Conservation (phyloP, 2,113 vertebrate species). For the Pampusana beccarii region DNA sequence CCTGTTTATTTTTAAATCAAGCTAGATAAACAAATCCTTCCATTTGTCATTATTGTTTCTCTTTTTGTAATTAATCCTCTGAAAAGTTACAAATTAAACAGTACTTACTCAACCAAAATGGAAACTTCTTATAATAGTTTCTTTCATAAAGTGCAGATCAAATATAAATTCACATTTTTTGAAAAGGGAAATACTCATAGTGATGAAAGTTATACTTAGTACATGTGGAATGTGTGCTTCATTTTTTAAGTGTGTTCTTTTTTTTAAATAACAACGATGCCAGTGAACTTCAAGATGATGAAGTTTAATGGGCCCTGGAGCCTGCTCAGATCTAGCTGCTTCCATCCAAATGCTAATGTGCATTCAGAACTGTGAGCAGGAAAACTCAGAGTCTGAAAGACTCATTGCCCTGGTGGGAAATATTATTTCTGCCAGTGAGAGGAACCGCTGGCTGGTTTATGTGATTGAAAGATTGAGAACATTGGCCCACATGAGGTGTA, state of each 20-base stretch:
- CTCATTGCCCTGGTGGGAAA: slow-evolving; percentile 15
- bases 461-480: slow-evolving; percentile 42
- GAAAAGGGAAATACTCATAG: slow-evolving; percentile 61
- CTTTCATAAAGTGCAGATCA: slow-evolving; percentile 60
- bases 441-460: background rate
- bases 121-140: slow-evolving; percentile 36
- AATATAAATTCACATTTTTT: slow-evolving; percentile 54
- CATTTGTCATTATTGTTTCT: slow-evolving; percentile 45
- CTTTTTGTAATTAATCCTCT: slow-evolving; percentile 54
- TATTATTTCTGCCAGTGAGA: slow-evolving; percentile 30
- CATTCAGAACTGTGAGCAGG: background rate
- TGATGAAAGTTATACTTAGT: slow-evolving; percentile 70
- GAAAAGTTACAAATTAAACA: slow-evolving; percentile 62
- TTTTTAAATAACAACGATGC: slow-evolving; percentile 54
- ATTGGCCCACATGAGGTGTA: background rate
- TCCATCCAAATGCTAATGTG: slow-evolving; percentile 39
- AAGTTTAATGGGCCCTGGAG: slow-evolving; percentile 66
- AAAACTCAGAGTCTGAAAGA: slow-evolving; percentile 48
- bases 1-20: slow-evolving; percentile 64
- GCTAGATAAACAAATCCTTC: slow-evolving; percentile 35
- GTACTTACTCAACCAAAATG: slow-evolving; percentile 49
- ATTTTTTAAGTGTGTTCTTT: slow-evolving; percentile 33
- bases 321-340: slow-evolving; percentile 55
- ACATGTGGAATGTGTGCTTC: slow-evolving; percentile 68
- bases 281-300: slow-evolving; percentile 71